Conservation (phyloP, 30 jellyfish, hydroid and myxozoan genomes). For the Clytia hemisphaerica region DNA sequence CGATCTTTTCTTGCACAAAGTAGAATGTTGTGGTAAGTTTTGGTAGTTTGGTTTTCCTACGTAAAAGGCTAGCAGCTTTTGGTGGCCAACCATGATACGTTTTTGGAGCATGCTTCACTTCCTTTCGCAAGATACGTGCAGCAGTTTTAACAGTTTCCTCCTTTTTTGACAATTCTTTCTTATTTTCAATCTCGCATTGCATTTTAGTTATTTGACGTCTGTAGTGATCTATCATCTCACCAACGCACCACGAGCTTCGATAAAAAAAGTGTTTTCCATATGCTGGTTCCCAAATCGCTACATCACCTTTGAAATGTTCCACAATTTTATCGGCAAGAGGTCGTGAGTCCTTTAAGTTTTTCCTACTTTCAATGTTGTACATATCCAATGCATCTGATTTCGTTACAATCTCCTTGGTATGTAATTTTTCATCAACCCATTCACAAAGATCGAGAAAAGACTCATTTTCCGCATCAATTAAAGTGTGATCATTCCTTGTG, state of each 20-base stretch:
- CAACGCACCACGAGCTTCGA: no score
- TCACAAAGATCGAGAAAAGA: no score
- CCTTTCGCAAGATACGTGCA: conserved; percentile 8
- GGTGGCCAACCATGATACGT: conserved; percentile 38
- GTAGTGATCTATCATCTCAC: no score
- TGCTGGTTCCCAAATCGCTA: neutral
- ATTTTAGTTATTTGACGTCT: conserved; percentile 6
- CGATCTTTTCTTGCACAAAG: neutral
- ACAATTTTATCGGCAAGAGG: neutral
- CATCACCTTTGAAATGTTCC: neutral
- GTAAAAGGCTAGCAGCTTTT: neutral
- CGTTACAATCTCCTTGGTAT: no score
- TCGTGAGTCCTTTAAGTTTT: conserved; percentile 3
- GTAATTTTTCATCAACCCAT: no score
- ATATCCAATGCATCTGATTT: no score
- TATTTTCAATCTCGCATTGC: neutral
- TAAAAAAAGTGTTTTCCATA: no score
- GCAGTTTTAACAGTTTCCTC: neutral
- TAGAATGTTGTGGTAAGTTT: neutral
- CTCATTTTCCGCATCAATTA: neutral
- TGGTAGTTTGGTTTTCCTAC: conserved; percentile 24
- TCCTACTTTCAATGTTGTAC: neutral
- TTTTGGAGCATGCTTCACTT: neutral
- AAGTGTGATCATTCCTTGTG: neutral
- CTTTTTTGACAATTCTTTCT: neutral